Conservation (phyloP, 1,140 invertebrate species). For the Zaprionus vittiger region DNA sequence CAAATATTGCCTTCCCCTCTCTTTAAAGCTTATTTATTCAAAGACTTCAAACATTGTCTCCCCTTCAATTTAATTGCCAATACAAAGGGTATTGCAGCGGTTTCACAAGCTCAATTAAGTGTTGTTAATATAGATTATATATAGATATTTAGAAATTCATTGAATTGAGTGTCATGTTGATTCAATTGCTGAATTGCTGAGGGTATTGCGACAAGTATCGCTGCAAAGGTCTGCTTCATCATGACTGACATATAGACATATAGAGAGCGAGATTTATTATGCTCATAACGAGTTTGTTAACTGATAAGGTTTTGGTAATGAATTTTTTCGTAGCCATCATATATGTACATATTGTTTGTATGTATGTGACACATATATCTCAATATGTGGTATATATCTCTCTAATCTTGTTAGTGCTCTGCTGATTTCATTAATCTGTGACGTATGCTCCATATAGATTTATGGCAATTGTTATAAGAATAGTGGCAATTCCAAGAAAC, state of each 20-base stretch:
- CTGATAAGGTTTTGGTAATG: slow-evolving; percentile 5
- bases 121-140: slow-evolving; percentile 4
- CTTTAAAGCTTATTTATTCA: too few species aligned
- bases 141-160: slow-evolving; percentile 4
- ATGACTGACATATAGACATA: not conserved
- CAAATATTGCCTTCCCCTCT: not conserved
- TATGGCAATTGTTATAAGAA: not conserved
- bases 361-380: not conserved
- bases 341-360: not conserved
- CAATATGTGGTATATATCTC: not conserved
- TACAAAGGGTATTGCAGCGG: not conserved
- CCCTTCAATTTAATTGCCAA: not conserved
- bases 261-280: slow-evolving; percentile 2
- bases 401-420: not conserved
- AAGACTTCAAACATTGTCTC: not conserved
- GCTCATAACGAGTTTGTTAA: slow-evolving; percentile 4
- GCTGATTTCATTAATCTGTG: slow-evolving; percentile 1
- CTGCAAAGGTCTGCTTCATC: not conserved
- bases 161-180: slow-evolving; percentile 6
- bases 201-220: not conserved
- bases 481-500: not conserved
- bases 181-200: slow-evolving; percentile 1
- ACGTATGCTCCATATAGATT: not conserved
- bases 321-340: not conserved
- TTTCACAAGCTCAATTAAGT: slow-evolving; percentile 5